Percentiles rank a stretch among this genome's conserved stretches.
Evolutionary conservation across 64 coral and sea anemone genomes (phyloP).

Genomic region (Pocillopora verrucosa): DNA sequence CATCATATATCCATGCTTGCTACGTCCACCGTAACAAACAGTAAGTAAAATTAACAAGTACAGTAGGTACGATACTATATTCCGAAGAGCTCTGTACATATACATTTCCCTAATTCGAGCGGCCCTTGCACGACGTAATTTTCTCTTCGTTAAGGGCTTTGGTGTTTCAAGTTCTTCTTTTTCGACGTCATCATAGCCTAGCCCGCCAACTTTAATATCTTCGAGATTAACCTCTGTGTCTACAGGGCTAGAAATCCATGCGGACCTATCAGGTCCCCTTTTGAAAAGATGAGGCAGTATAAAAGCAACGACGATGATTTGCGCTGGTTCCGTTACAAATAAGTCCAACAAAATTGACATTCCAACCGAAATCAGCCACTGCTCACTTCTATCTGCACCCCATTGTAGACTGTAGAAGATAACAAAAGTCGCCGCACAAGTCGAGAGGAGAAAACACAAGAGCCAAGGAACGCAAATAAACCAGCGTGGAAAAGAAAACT

Average conservation of each 20-base stretch:
- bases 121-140: slow-evolving; percentile 20
- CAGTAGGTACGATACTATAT: slow-evolving; percentile 10
- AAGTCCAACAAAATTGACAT: slow-evolving; percentile 42
- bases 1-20: background rate
- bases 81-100: background rate
- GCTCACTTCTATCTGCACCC: slow-evolving; percentile 29
- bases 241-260: background rate
- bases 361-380: slow-evolving; percentile 53
- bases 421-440: slow-evolving; percentile 19
- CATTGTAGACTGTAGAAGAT: slow-evolving; percentile 50
- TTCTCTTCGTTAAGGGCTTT: background rate
- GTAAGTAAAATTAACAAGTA: slow-evolving; percentile 36
- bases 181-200: too few relatives aligned
- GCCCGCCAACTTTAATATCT: too few relatives aligned
- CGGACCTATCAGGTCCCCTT: background rate
- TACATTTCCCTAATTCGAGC: slow-evolving; percentile 8
- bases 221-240: too few relatives aligned
- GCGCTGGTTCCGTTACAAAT: slow-evolving; percentile 31
- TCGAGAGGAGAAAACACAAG: slow-evolving; percentile 21
- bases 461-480: slow-evolving; percentile 29
- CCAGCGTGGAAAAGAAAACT: background rate
- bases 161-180: too few relatives aligned
- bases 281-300: slow-evolving; percentile 5
- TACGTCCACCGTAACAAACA: slow-evolving; percentile 30
- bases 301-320: slow-evolving; percentile 19